A percentile compares a stretch with the other conserved stretches of the same genome.
Evolutionary conservation across 2,113 vertebrate species (phyloP).

Genomic region (Butorides virescens): DNA sequence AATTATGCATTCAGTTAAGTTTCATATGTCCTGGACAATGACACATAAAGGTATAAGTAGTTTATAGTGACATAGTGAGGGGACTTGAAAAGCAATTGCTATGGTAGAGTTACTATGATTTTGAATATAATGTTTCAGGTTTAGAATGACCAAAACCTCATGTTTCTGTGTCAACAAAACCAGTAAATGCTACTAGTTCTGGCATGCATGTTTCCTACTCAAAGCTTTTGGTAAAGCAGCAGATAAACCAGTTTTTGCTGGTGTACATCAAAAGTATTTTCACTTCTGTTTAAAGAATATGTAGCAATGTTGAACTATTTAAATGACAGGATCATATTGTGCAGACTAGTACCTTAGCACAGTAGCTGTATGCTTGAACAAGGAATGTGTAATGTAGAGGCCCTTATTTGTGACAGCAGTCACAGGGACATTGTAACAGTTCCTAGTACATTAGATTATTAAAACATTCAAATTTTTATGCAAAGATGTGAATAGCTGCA

Average conservation of each 20-base stretch:
- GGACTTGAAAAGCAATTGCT: background rate
- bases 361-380: background rate
- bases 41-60: constrained; percentile 6
- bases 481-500: background rate
- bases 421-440: background rate
- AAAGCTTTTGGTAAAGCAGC: background rate
- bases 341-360: background rate
- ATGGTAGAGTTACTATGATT: background rate
- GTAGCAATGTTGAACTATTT: accelerated
- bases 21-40: background rate
- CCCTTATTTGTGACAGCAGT: background rate
- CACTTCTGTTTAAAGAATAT: background rate
- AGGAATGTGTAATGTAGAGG: background rate
- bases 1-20: background rate
- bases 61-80: background rate
- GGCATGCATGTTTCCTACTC: background rate
- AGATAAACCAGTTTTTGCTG: background rate
- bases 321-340: background rate
- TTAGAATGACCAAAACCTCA: background rate
- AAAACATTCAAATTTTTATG: background rate
- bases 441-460: background rate
- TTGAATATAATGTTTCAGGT: background rate
- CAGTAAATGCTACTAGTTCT: background rate
- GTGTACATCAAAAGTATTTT: background rate
- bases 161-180: background rate